Conservation (phyloP, 2,797 vertebrate species). For the Ctenosaura bakeri region DNA sequence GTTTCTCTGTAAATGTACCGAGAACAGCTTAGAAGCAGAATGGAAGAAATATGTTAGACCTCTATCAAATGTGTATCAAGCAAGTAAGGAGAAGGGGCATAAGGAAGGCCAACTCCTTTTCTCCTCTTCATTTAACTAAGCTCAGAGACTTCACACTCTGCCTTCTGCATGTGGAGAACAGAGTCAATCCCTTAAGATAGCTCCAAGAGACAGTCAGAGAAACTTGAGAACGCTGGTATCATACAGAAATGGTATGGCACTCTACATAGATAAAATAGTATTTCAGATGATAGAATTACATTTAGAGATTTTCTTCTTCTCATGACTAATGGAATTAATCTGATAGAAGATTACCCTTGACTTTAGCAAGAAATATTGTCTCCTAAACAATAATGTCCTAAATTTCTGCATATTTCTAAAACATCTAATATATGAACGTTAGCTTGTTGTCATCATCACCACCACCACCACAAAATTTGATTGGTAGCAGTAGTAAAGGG, state of each 20-base stretch:
- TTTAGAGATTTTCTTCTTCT: neutral
- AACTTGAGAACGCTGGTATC: neutral
- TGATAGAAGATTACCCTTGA: neutral
- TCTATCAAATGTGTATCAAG: neutral
- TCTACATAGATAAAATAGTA: neutral
- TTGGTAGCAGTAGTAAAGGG: too few species aligned
- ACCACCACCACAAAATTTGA: accelerated
- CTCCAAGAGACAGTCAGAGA: neutral
- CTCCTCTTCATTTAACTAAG: neutral
- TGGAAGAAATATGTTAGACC: neutral
- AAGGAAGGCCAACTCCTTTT: neutral
- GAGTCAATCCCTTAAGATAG: neutral
- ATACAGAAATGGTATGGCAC: neutral
- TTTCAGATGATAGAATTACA: neutral
- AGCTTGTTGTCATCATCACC: neutral
- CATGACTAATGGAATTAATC: neutral
- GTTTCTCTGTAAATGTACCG: neutral
- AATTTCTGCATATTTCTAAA: neutral
- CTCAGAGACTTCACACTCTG: neutral
- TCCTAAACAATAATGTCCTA: neutral
- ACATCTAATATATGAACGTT: neutral
- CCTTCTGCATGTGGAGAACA: neutral
- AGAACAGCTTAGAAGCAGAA: neutral
- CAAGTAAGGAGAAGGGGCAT: neutral
- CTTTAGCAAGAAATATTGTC: neutral